Evolutionary conservation across 2,888 invertebrate species (phyloP), one percentile per base, ranked within the genome.

Genomic region (Mythimna loreyi): DNA sequence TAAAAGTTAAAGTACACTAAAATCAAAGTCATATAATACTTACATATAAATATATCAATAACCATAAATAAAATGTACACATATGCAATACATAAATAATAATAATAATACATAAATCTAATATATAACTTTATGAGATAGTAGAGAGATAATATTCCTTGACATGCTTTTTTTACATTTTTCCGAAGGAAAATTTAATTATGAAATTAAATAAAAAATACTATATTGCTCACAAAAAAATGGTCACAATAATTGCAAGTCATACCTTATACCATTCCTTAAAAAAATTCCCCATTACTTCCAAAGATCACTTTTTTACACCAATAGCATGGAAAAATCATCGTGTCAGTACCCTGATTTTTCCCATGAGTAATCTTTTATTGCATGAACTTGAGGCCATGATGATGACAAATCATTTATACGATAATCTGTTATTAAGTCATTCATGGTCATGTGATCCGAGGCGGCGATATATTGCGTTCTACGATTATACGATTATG

Each of bases 371-470:
- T 72, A 43, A 61, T 61, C 19, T 6, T 49, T 16, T 4, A 30
- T 30, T 28, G 30, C 23, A 30, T 7, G 16, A 53, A 53, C 53
- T 28, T 30, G 53, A 28, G 3, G 19, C 55, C 40, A 49, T 72
- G 19, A 33, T 72, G 53, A 71, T 71, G 70, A 71, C 73, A 19
- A 43, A 49, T 33, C 73, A 64, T 71, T 72, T 19, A 19, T 11
- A 2, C n/a, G 49, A 71, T 72, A 19, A 64, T 71, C 64, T 5
- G 64, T 64, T 23, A 55, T 73, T 55, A 72, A 40, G 4, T 47
- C 40, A 30, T 36, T 72, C 73, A 70, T 0, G 73, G 73, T 3
- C 63, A 4, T 25, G 16, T 1, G 23, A 3, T 9, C 6, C 21
- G 1, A n/a, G 28, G 23, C 11, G 30, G n/a, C 16, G 11, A 21